Evolutionary conservation across 1,140 invertebrate species (phyloP), one percentile per base, ranked within the genome.

Genomic region (Armadillidium nasatum): DNA sequence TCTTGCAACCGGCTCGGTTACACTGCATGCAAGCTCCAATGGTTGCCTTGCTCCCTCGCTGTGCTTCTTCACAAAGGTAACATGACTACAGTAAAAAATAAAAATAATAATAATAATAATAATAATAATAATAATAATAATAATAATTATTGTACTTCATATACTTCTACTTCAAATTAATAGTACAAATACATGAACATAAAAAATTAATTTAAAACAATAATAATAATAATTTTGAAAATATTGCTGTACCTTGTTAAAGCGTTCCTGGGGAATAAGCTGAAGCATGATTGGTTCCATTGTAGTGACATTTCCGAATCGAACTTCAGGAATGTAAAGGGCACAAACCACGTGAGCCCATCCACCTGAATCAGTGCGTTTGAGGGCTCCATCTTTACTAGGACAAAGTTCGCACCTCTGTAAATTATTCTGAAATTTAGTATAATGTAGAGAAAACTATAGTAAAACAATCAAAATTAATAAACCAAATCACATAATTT

Each of bases 281-380:
- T 93, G 90, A 76, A 98, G 85, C 79, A 98, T 91, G 81, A 98
- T 98, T 0, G 96, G 96, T 85, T 98, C 96, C 96, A 98, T 98
- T 22, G 94, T 97, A 60, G 94, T 93, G 50, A 97, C 95, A 89
- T 98, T 96, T 13, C 93, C 94, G 87, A 98, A 99, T 80, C 94
- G 89, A 10, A 97, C 95, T 87, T 99, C 96, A 0, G 96, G 96
- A 82, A 98, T 98, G 84, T 97, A 99, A 1, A 99, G 88, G 0
- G 96, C 96, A 87, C 97, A 99, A 0, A 98, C 94, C 21, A 99
- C 96, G 86, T 98, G 96, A 13, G 96, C 95, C 96, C 96, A 99
- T 22, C 92, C 93, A 84, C 91, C 91, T 82, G 91, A 93, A 84
- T 97, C 95, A 3, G 96, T 96, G 79, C 93, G 89, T 85, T 99